Evolutionary conservation across 2,888 invertebrate species (phyloP).

Genomic region (Papilio protenor): DNA sequence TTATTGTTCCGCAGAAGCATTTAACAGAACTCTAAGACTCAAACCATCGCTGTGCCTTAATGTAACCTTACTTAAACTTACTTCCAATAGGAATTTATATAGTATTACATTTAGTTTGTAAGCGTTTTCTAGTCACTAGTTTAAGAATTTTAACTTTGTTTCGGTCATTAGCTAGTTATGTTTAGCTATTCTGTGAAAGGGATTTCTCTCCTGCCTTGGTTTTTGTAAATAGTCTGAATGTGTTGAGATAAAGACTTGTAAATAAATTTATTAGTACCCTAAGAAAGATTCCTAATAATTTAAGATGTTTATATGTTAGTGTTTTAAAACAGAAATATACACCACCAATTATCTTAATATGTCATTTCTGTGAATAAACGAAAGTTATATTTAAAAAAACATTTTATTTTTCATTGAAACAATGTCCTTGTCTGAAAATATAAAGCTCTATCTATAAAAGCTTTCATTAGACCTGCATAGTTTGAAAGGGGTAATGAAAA

Average conservation of each 20-base stretch:
- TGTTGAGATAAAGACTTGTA: conserved; percentile 80
- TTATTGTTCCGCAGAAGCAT: conserved; percentile 76
- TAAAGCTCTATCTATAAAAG: background rate
- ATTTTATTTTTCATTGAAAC: conserved; percentile 28
- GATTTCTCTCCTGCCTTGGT: conserved; percentile 6
- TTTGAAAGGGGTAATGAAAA: background rate
- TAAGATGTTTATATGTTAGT: conserved; percentile 65
- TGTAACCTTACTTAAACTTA: conserved; percentile 65
- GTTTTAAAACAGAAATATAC: conserved; percentile 56
- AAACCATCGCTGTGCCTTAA: conserved; percentile 79
- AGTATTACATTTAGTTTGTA: conserved; percentile 62
- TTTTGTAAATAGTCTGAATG: conserved; percentile 48
- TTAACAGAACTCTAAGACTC: conserved; percentile 73
- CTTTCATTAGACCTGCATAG: background rate
- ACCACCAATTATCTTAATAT: conserved; percentile 57
- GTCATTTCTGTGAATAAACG: conserved; percentile 66
- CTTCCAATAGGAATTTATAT: conserved; percentile 67
- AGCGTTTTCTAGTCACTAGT: conserved; percentile 81
- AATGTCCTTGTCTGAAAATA: background rate
- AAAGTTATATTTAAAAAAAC: conserved; percentile 42
- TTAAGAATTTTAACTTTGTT: conserved; percentile 62
- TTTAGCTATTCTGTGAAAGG: conserved; percentile 23
- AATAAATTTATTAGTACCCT: conserved; percentile 72
- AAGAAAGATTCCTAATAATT: conserved; percentile 82
- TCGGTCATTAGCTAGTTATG: conserved; percentile 22